phyloP scores from a whole-genome alignment of 2,113 vertebrate species.

The Xiphorhynchus elegans region DNA sequence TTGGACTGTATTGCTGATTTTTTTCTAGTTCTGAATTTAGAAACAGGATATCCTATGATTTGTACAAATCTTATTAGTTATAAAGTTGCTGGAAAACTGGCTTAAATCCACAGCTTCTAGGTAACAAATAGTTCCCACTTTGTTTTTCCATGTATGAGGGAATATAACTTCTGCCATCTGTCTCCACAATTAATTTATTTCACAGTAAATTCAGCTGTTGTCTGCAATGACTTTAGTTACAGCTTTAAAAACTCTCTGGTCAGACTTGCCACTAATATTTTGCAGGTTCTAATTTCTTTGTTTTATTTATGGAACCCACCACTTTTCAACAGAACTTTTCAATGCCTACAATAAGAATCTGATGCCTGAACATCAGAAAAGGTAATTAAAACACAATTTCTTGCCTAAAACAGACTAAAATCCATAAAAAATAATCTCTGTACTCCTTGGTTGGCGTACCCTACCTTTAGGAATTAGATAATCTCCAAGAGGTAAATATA shows the following conservation, averaged over 20 bases:
- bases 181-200: constrained; percentile 16
- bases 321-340: background rate
- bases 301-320: background rate
- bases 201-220: background rate
- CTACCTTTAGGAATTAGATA: background rate
- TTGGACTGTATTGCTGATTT: background rate
- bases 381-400: background rate
- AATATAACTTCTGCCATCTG: constrained; percentile 9
- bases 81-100: constrained; percentile 44
- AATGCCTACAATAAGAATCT: background rate
- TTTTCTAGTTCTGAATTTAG: constrained; percentile 34
- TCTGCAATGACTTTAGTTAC: background rate
- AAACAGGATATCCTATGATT: constrained; percentile 7
- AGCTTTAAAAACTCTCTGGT: background rate
- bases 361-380: background rate
- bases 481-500: background rate
- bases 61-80: constrained; percentile 41
- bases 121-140: constrained; percentile 2
- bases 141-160: background rate
- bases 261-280: background rate
- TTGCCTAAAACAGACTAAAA: background rate
- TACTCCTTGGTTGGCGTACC: background rate
- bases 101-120: background rate
- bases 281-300: background rate
- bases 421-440: background rate